Conservation (phyloP, 2,888 invertebrate species). For the Lysandra coridon region DNA sequence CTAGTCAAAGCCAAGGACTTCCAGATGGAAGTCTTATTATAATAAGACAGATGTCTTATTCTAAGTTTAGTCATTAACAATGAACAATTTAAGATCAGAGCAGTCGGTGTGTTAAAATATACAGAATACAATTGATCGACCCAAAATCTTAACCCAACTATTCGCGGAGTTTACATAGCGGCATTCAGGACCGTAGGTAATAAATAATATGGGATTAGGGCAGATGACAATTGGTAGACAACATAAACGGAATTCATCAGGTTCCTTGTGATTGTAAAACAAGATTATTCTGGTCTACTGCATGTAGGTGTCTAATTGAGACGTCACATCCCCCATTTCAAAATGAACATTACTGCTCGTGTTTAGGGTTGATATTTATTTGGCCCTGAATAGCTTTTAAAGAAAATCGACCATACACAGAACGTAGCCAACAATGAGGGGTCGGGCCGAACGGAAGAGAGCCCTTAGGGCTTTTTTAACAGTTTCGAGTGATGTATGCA, state of each 20-base stretch:
- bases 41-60: no score
- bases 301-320: constrained; percentile 63
- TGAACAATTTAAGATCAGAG: background rate
- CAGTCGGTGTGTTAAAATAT: background rate
- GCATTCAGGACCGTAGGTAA: background rate
- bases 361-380: constrained; percentile 15
- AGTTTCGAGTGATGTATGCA: constrained; percentile 73
- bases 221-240: constrained; percentile 32
- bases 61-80: background rate
- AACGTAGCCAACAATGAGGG: constrained; percentile 43
- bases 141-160: background rate
- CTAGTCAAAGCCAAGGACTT: no score
- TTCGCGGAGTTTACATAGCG: background rate
- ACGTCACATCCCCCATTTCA: constrained; percentile 40
- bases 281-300: constrained; percentile 57
- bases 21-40: no score
- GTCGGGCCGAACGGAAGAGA: constrained; percentile 44
- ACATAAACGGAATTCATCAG: constrained; percentile 37
- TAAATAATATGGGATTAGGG: background rate
- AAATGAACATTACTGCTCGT: background rate
- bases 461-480: constrained; percentile 73
- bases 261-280: constrained; percentile 51
- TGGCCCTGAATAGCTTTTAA: constrained; percentile 30
- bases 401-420: constrained; percentile 39
- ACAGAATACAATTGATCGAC: background rate